A percentile compares a stretch with the other conserved stretches of the same genome.
Conservation (phyloP, 2,113 vertebrate species). For the Cranoglanis bouderius region DNA sequence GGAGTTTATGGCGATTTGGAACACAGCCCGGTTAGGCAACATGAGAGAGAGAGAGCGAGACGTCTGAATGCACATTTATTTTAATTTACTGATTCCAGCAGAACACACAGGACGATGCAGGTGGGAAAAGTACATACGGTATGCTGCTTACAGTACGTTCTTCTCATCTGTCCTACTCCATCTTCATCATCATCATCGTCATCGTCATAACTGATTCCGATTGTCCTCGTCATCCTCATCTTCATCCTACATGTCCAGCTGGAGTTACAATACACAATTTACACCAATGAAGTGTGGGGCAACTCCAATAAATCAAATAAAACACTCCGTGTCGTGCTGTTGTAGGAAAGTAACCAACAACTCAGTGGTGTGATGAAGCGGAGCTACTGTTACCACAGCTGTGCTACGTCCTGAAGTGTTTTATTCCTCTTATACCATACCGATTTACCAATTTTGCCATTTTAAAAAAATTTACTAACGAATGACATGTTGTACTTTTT, state of each 20-base stretch:
- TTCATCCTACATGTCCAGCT: not conserved
- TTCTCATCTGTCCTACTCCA: not conserved
- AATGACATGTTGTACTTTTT: too few relatives aligned
- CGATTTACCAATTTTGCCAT: too few relatives aligned
- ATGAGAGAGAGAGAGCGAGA: not conserved
- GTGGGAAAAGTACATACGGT: not conserved
- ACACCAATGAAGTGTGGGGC: not conserved
- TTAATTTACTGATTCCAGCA: not conserved
- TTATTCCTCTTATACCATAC: too few relatives aligned
- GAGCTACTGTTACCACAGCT: too few relatives aligned
- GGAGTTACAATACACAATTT: not conserved
- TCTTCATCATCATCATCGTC: not conserved
- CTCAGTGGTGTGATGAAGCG: not conserved
- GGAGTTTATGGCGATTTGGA: not conserved
- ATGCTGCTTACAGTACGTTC: too few relatives aligned
- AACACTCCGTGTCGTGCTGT: not conserved
- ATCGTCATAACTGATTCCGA: not conserved
- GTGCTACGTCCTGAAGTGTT: too few relatives aligned
- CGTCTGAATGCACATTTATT: not conserved
- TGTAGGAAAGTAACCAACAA: not conserved
- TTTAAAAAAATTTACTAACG: too few relatives aligned
- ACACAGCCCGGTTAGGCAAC: not conserved
- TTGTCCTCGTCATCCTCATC: not conserved
- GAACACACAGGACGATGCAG: not conserved
- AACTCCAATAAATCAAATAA: not conserved